Conservation (phyloP, 2,888 invertebrate species). For the Apodemia hepburni region DNA sequence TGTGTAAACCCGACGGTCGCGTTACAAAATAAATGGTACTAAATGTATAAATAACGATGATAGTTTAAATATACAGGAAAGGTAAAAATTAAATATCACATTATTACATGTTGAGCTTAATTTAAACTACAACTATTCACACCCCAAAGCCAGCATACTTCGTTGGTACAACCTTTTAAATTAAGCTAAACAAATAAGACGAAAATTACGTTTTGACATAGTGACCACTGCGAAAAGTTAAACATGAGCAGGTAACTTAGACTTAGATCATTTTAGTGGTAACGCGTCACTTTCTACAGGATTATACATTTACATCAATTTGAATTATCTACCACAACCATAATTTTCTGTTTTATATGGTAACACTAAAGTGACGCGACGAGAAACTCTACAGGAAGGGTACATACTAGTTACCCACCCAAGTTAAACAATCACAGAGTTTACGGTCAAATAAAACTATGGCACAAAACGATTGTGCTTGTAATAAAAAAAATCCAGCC, state of each 20-base stretch:
- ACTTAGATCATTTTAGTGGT: slow-evolving; percentile 40
- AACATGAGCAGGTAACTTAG: slow-evolving; percentile 15
- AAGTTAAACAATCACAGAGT: slow-evolving; percentile 39
- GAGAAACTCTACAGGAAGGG: slow-evolving; percentile 42
- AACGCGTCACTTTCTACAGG: slow-evolving; percentile 59
- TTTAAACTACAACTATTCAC: slow-evolving; percentile 63
- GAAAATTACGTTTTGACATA: slow-evolving; percentile 30
- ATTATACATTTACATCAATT: slow-evolving; percentile 59
- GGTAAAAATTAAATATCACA: slow-evolving; percentile 78
- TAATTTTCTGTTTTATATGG: slow-evolving; percentile 67
- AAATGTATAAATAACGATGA: slow-evolving; percentile 58
- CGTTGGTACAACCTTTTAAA: slow-evolving; percentile 47
- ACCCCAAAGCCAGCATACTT: slow-evolving; percentile 39
- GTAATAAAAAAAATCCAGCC: slow-evolving; percentile 57
- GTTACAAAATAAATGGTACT: slow-evolving; percentile 48
- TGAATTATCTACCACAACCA: slow-evolving; percentile 78
- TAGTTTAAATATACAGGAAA: slow-evolving; percentile 59
- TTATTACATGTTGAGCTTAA: slow-evolving; percentile 79
- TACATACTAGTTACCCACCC: slow-evolving; percentile 42
- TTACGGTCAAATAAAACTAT: slow-evolving; percentile 43
- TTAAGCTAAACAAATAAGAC: slow-evolving; percentile 76
- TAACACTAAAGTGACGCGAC: slow-evolving; percentile 61
- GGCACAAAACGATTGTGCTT: slow-evolving; percentile 49
- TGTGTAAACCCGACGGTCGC: slow-evolving; percentile 43
- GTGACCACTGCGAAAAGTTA: not conserved